These are phyloP conservation scores for Drosophila cyrtoloma DNA, from an alignment of 2,888 invertebrate species.

Conservation along the genomic window DNA sequence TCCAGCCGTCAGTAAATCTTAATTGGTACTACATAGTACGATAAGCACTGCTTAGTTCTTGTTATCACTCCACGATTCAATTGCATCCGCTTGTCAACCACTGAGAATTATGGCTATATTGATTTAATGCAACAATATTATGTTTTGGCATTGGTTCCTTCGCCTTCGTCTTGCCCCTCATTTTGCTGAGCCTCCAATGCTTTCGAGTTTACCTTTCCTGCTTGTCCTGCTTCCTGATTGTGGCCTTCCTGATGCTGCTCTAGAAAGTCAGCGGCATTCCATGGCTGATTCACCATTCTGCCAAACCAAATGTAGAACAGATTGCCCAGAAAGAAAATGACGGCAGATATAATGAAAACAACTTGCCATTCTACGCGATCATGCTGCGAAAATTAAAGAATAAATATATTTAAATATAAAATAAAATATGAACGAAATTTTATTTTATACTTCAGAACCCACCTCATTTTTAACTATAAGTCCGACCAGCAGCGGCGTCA, in stretches of 20 bases:
- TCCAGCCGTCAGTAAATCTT: constrained; percentile 37
- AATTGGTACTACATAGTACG: constrained; percentile 39
- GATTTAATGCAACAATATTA: neutral
- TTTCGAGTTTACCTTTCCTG: constrained; percentile 19
- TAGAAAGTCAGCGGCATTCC: constrained; percentile 85
- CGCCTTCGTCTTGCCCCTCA: neutral
- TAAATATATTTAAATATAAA: neutral
- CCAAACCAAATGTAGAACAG: constrained; percentile 87
- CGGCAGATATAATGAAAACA: constrained; percentile 87
- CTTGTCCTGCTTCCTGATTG: constrained; percentile 38
- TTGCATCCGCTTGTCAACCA: neutral
- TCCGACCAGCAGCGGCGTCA: constrained; percentile 88
- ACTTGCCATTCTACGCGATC: constrained; percentile 86
- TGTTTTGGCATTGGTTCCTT: too few relatives aligned
- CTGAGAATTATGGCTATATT: neutral
- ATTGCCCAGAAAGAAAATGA: constrained; percentile 86
- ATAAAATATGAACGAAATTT: neutral
- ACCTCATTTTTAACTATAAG: constrained; percentile 87
- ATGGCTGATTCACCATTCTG: constrained; percentile 86
- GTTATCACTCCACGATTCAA: constrained; percentile 23
- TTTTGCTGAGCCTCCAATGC: constrained; percentile 19
- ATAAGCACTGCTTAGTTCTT: constrained; percentile 22
- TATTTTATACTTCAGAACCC: constrained; percentile 62
- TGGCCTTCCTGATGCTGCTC: constrained; percentile 2
- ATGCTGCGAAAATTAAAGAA: constrained; percentile 52